Evolutionary conservation across 2,113 vertebrate genomes (phyloP).

Genomic region (Psophia crepitans): DNA sequence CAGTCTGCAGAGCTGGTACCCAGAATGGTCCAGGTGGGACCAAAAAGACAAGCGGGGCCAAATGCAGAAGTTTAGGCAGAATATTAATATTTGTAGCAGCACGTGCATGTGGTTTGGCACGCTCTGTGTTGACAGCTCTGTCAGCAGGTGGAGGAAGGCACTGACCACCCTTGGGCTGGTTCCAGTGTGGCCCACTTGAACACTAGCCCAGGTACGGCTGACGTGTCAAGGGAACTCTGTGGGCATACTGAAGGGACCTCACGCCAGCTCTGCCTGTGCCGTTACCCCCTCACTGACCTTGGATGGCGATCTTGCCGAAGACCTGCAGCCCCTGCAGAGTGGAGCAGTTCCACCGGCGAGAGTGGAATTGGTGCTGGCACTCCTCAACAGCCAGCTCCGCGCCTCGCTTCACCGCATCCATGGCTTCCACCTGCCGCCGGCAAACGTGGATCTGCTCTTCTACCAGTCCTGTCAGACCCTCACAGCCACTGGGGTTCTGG

Average conservation of each 20-base stretch:
- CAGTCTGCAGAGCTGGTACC: not conserved
- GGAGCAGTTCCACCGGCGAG: slow-evolving; percentile 79
- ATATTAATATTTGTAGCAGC: not conserved
- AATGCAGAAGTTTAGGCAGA: not conserved
- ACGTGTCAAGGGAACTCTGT: not conserved
- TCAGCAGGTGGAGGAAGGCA: not conserved
- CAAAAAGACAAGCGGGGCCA: not conserved
- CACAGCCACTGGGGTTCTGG: slow-evolving; percentile 65
- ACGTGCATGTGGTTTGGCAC: rapidly evolving
- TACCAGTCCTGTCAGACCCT: slow-evolving; percentile 70
- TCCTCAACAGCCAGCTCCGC: slow-evolving; percentile 78
- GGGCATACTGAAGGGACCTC: not conserved
- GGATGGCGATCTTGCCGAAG: slow-evolving; percentile 75
- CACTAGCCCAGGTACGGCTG: not conserved
- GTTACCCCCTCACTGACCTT: slow-evolving; percentile 53
- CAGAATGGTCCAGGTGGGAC: not conserved
- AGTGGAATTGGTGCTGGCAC: slow-evolving; percentile 79
- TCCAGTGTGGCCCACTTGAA: not conserved
- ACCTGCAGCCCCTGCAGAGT: slow-evolving; percentile 79
- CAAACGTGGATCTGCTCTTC: slow-evolving; percentile 78
- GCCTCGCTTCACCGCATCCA: slow-evolving; percentile 73
- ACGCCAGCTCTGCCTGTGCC: rapidly evolving
- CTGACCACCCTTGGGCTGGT: not conserved
- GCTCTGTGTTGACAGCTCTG: not conserved
- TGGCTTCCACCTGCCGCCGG: slow-evolving; percentile 72